These are phyloP conservation scores for Heliconius aoede DNA, from an alignment of 2,888 invertebrate species.

Conservation along the genomic window DNA sequence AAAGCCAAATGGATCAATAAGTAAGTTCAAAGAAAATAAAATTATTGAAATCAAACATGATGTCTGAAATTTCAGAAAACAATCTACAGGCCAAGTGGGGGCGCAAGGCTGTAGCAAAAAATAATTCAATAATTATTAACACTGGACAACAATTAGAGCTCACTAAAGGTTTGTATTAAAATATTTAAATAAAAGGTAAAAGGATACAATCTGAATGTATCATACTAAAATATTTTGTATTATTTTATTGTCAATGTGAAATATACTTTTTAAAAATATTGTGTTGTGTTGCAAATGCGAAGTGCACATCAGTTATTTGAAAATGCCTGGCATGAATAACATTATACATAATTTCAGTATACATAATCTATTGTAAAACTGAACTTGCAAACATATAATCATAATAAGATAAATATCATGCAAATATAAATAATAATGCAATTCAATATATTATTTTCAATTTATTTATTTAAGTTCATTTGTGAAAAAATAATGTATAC, in stretches of 20 bases:
- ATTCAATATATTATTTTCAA: too few relatives aligned
- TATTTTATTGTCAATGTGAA: not conserved
- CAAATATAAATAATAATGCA: too few relatives aligned
- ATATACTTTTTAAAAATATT: too few relatives aligned
- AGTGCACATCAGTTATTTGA: too few relatives aligned
- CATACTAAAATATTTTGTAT: not conserved
- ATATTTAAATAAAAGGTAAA: not conserved
- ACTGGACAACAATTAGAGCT: not conserved
- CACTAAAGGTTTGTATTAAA: slow-evolving; percentile 18
- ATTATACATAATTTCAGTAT: too few relatives aligned
- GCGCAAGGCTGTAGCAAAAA: not conserved
- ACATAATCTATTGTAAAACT: too few relatives aligned
- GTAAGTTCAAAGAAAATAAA: not conserved
- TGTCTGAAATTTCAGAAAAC: slow-evolving; percentile 1
- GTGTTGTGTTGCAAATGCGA: too few relatives aligned
- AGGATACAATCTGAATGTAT: not conserved
- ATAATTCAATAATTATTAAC: not conserved
- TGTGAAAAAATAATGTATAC: too few relatives aligned
- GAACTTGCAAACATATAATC: too few relatives aligned
- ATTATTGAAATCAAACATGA: not conserved
- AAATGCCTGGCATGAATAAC: too few relatives aligned
- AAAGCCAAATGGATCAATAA: slow-evolving; percentile 28
- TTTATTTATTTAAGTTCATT: too few relatives aligned
- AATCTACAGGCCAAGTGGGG: not conserved
- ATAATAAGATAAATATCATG: too few relatives aligned